Evolutionary conservation across 2,888 invertebrate species (phyloP), one percentile per base, ranked within the genome.

Genomic region (Odontothrips loti): DNA sequence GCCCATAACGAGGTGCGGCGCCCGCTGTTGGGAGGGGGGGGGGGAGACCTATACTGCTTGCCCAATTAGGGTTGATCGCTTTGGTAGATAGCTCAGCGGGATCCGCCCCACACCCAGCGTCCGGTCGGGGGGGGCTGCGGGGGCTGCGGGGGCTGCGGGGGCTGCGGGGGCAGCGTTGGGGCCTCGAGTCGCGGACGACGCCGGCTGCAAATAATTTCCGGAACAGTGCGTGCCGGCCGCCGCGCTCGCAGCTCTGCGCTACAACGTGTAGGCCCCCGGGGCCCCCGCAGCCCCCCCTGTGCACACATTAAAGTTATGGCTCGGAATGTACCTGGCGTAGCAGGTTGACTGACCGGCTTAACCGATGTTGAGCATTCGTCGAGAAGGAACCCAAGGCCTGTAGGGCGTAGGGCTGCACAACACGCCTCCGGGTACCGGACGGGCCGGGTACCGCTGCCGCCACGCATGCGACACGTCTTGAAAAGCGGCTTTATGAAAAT

Each of bases 51-150:
- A 51, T 51, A 27, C 23, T 23, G 2, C 27, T 23, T 75, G 68
- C 23, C 68, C 68, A 75, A 75, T 75, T 75, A 75, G 27, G 27
- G 68, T 27, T 75, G 68, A 75, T 75, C 68, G 68, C 34, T 43
- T 43, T 43, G 23, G 23, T 1, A 75, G 68, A 75, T 75, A 75
- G 27, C 68, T 12, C 20, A 15, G 58, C 58, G 51, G 51, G 68
- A 3, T 23, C 68, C 68, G 23, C 68, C 23, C 68, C 68, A 23
- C 58, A 68, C 68, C 23, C 68, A 20, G 58, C 58, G 20, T 17
- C 17, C 58, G 58, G 15, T 20, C 4, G 15, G 58, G 15, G 58
- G 58, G n/a, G n/a, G n/a, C n/a, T n/a, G n/a, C 15, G 58, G 20
- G 15, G 58, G 58, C 51, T 4, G 20, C 58, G 58, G 58, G n/a